A percentile compares a stretch with the other conserved stretches of the same genome.
Conservation (phyloP, 2,797 vertebrate species). For the Calcarius lapponicus region DNA sequence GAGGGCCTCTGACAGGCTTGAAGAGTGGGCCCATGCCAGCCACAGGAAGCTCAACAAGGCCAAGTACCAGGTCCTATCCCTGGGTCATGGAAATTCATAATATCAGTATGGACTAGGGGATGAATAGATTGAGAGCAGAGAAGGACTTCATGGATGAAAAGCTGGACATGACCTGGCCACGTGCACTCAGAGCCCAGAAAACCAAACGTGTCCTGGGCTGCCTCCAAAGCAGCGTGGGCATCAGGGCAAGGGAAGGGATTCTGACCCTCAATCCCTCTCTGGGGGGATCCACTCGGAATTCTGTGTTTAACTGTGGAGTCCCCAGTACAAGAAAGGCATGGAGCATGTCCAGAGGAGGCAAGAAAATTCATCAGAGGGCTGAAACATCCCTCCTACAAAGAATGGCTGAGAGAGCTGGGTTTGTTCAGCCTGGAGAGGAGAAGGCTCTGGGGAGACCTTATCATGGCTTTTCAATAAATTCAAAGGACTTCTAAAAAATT, state of each 20-base stretch:
- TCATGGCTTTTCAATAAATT: neutral
- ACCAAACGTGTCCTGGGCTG: rapidly evolving
- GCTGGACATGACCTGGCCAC: rapidly evolving
- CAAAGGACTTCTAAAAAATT: neutral
- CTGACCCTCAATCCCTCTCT: rapidly evolving
- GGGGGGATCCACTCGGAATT: neutral
- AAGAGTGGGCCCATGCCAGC: neutral
- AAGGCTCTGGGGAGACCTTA: neutral
- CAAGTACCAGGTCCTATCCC: neutral
- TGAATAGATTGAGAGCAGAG: neutral
- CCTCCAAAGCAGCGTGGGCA: rapidly evolving
- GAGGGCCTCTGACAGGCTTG: neutral
- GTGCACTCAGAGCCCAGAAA: neutral
- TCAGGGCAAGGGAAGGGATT: rapidly evolving
- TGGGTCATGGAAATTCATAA: neutral
- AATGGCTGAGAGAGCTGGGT: neutral
- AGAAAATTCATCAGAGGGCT: neutral
- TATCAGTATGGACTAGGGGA: neutral
- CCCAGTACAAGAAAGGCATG: neutral
- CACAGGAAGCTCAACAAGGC: neutral
- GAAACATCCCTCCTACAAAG: neutral
- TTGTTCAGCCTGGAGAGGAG: neutral
- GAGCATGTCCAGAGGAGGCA: neutral
- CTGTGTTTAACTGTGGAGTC: neutral
- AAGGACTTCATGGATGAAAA: neutral